Evolutionary conservation across 2,797 vertebrate genomes (phyloP), one percentile per base, ranked within the genome.

Genomic region (Ctenopoma multispine): DNA sequence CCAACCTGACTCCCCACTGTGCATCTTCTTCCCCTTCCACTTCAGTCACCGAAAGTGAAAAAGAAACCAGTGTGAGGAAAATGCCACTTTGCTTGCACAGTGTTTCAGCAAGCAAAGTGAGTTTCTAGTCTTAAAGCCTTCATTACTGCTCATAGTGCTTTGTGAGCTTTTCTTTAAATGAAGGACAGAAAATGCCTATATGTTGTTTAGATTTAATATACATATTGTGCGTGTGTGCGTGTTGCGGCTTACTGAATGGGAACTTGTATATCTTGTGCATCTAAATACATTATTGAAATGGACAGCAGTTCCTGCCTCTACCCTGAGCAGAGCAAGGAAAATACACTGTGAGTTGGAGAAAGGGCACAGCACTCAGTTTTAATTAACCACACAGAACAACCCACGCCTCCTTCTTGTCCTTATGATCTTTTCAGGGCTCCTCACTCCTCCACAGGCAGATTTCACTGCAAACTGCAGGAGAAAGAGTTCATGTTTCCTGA

Each of bases 281-380:
- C 68, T 1, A 58, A 21, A 38, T 60, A 17, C 1, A 56, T 80
- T 66, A 77, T 71, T 72, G 47, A 81, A 81, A 74, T 56, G 24
- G 57, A 69, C 51, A 69, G 43, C 75, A 47, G 43, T 44, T 60
- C 62, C 54, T 55, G 27, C 48, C 20, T 47, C 29, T 31, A 40
- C 55, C 44, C 40, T 15, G 29, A 56, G 49, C 48, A 62, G 67
- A 55, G n/a, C 54, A 54, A 69, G 69, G 43, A 75, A 67, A 54
- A 73, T 18, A 61, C 61, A 68, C 61, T 15, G 53, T 68, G 61
- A 57, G 50, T 20, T 56, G 21, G 69, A 81, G 78, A 90, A 44
- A 87, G 78, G 74, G 69, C 80, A 84, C 51, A 69, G 62, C 81
- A 48, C 64, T 84, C 81, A 73, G 74, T 38, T 84, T 75, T 77